phyloP scores from a whole-genome alignment of 2,888 invertebrate species.

The Bruchidius siliquastri region DNA sequence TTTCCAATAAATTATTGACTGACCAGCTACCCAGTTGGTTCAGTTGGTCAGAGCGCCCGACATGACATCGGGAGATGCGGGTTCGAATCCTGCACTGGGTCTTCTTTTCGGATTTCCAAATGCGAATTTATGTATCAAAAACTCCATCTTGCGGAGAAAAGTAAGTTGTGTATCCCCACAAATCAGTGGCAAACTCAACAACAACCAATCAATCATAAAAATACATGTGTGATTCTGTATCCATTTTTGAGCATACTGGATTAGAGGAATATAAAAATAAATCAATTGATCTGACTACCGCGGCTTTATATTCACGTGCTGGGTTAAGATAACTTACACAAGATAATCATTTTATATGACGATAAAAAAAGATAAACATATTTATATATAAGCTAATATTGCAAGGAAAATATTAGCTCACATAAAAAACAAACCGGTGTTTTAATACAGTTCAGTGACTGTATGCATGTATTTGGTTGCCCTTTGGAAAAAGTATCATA shows the following conservation, averaged over 20 bases:
- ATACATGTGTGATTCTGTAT: not conserved
- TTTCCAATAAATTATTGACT: too few species aligned
- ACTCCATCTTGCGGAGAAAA: too few species aligned
- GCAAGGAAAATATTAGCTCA: not conserved
- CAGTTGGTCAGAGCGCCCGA: too few species aligned
- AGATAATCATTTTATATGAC: not conserved
- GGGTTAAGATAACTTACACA: not conserved
- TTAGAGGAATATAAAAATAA: not conserved
- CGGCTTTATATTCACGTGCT: not conserved
- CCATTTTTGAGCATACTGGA: not conserved
- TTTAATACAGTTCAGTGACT: not conserved
- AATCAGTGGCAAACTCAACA: too few species aligned
- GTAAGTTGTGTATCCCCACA: too few species aligned
- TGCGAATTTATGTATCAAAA: too few species aligned
- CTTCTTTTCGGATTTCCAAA: too few species aligned
- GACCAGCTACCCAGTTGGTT: too few species aligned
- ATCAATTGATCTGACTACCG: not conserved
- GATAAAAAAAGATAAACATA: not conserved
- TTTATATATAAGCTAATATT: not conserved
- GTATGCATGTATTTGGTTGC: not conserved
- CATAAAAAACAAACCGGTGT: not conserved
- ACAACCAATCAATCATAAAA: too few species aligned
- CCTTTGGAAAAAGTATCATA: not conserved
- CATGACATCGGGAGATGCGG: too few species aligned
- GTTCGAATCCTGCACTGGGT: too few species aligned